phyloP scores from a whole-genome alignment of 2,113 vertebrate genomes.

The Microtus pennsylvanicus region DNA sequence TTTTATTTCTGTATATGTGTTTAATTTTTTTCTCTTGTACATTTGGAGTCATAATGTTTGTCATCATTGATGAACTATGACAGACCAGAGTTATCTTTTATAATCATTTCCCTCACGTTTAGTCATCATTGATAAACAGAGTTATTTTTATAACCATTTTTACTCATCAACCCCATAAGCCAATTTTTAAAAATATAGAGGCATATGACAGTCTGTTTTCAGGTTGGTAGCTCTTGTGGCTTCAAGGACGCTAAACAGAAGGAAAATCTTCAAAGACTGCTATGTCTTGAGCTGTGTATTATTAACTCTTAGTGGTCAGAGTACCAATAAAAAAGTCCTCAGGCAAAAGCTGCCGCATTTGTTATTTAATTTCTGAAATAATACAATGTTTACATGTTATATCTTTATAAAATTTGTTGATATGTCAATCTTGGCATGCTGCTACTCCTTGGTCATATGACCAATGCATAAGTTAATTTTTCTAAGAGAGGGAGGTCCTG shows the following conservation, averaged over 20 bases:
- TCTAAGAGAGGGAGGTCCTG: background rate
- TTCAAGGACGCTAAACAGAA: background rate
- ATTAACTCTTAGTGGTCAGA: background rate
- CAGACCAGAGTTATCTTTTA: background rate
- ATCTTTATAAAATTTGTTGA: background rate
- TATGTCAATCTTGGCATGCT: background rate
- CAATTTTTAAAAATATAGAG: background rate
- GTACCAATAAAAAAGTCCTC: background rate
- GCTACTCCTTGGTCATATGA: background rate
- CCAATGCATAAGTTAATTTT: background rate
- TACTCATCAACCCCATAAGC: background rate
- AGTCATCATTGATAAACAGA: background rate
- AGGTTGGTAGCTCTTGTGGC: background rate
- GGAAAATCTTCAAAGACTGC: background rate
- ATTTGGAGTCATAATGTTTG: background rate
- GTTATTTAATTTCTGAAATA: background rate
- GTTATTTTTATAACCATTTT: background rate
- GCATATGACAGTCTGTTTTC: background rate
- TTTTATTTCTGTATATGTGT: background rate
- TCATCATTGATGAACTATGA: background rate
- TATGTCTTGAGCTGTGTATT: background rate
- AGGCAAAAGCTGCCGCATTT: background rate
- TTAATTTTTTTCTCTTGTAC: background rate
- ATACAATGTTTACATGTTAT: background rate
- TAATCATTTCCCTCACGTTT: background rate